Base-by-base conservation (phyloP, 2,797 vertebrate species). In the Arnoldichthys spilopterus region DNA sequence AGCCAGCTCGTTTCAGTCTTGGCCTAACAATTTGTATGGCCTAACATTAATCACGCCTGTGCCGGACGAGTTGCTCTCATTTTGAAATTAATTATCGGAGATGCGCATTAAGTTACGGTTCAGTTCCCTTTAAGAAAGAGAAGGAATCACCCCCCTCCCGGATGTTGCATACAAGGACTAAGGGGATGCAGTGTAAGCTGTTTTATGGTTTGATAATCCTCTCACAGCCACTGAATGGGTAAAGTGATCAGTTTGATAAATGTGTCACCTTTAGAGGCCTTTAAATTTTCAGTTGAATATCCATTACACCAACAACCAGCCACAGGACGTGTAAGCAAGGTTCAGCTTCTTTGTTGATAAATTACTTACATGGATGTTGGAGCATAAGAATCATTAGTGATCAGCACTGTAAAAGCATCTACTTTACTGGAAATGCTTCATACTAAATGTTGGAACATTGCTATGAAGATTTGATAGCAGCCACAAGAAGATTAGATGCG, bases 101-200 rank as follows among this genome's bases (percentile, higher is more conserved):
- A 81, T 77, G 37, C 76, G 69, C 64, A 63, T 80, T 82, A 84
- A 79, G 78, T 80, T 56, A 66, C 71, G 68, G 49, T 79, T 82
- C 54, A 61, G 47, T 73, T 72, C 58, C 53, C 40, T 59, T 40
- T 51, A 74, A 79, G 37, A 74, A 79, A 74, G 40, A 51, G n/a
- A 30, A 49, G 34, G 40, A 72, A 64, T 24, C 18, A 15, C 51
- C 64, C 51, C 4, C 12, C 24, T 30, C 22, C 22, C 20, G 6
- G 13, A 28, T 68, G 64, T 68, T 58, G 34, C 34, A 56, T 26
- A 8, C 51, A 62, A 53, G 49, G 58, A 62, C 22, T 64, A 37
- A 79, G 16, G 37, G 15, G 24, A 37, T 58, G 61, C 43, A 49
- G 34, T 37, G 28, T 51, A 72, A 61, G 77, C 22, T 40, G 30